Conservation (phyloP, 2,888 invertebrate genomes). For the Dione juno region DNA sequence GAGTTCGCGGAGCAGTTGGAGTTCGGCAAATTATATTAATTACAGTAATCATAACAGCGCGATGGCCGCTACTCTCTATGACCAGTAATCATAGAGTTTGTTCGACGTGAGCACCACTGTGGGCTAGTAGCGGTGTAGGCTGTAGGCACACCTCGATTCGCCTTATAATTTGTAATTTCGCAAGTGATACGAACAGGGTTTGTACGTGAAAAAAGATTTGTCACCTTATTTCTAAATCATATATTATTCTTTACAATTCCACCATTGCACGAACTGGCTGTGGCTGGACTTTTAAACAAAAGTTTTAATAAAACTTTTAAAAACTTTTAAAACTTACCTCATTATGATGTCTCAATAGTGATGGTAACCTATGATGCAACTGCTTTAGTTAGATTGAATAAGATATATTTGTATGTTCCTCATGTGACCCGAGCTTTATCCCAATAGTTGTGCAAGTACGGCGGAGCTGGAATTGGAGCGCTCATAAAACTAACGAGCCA, state of each 20-base stretch:
- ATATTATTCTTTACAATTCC: too few species aligned
- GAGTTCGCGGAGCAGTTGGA: conserved; percentile 27
- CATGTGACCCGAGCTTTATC: background rate
- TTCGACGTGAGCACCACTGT: background rate
- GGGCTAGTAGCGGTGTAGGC: background rate
- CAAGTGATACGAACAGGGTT: too few species aligned
- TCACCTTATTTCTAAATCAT: too few species aligned
- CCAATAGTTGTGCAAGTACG: conserved; percentile 24
- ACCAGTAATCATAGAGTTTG: conserved; percentile 36
- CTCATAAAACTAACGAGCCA: conserved; percentile 31
- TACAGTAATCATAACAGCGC: conserved; percentile 31
- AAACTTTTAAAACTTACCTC: too few species aligned
- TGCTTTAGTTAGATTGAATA: background rate
- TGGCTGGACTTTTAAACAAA: too few species aligned
- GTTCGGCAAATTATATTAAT: conserved; percentile 41
- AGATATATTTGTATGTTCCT: background rate
- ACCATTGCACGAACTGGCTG: too few species aligned
- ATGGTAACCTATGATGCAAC: background rate
- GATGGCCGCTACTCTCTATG: conserved; percentile 36
- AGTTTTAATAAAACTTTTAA: too few species aligned
- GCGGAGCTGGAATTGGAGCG: conserved; percentile 12
- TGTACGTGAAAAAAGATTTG: too few species aligned
- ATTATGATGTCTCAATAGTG: too few species aligned
- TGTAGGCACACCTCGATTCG: background rate
- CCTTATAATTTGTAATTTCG: background rate